Base-by-base conservation (phyloP, 2,113 vertebrate genomes). In the Balaenoptera acutorostrata region DNA sequence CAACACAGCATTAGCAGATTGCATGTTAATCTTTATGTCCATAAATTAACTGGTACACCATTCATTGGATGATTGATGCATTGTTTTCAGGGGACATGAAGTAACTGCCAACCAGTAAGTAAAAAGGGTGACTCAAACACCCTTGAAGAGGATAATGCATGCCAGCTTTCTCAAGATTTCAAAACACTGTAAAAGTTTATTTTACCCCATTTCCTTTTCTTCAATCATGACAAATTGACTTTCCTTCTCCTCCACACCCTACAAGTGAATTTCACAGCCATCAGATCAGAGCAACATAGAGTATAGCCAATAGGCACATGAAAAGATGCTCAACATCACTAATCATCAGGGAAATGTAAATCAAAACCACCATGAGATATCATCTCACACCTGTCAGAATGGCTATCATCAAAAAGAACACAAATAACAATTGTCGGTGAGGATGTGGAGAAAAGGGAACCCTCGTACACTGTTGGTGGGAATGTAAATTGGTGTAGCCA, bases 1-100 rank as follows among this genome's bases (percentile, higher is more conserved):
- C 44, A 96, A 68, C 75, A 69, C 75, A 97, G 20, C 63, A 74
- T 84, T 23, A 97, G 33, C 31, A 98, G 88, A 97, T 83, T 96
- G 8, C 88, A 95, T 96, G 83, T 80, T 64, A 97, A 94, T 80
- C 55, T 66, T 97, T 2, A 64, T 74, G 95, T 96, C 96, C 64
- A 63, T 97, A 85, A 98, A 96, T 96, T 52, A 98, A 97, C 92
- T 90, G 85, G 25, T 77, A 91, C 52, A 94, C 80, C 89, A 69
- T 64, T 97, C 39, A 83, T 23, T 83, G 74, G 72, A 72, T 57
- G 86, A 90, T 9, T 97, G 55, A 84, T 71, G 61, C 72, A 46
- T 68, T 97, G 63, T 89, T 41, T 91, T 93, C 6, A 96, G n/a
- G 75, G 71, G 46, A 4, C 93, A 94, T 85, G 63, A 92, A 71